Conservation (phyloP, 2,113 vertebrate genomes). For the Protobothrops flavoviridis region DNA sequence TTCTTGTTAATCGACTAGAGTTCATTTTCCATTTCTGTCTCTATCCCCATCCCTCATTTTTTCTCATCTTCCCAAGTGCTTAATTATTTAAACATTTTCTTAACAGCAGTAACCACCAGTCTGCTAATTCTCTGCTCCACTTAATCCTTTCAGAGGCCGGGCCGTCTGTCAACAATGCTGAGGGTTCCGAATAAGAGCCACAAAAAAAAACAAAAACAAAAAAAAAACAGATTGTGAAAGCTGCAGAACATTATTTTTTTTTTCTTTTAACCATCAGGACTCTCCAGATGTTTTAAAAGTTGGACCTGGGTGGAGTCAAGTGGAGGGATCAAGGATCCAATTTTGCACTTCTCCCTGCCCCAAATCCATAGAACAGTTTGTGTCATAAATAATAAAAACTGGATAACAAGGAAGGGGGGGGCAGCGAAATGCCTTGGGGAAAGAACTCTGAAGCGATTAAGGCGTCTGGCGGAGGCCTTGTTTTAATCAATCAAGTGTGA, state of each 20-base stretch:
- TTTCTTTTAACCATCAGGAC: neutral
- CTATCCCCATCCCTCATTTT: neutral
- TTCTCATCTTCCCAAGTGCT: slow-evolving; percentile 6
- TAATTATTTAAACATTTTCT: slow-evolving; percentile 24
- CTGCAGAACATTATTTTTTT: neutral
- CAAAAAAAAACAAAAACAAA: neutral
- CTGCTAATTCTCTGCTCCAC: slow-evolving; percentile 12
- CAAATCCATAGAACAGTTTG: slow-evolving; percentile 3
- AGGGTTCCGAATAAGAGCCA: slow-evolving; percentile 11
- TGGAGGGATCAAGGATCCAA: neutral
- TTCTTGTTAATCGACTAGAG: slow-evolving; percentile 3
- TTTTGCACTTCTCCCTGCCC: neutral
- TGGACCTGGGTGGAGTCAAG: neutral
- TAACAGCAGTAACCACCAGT: neutral
- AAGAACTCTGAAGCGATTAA: slow-evolving; percentile 11
- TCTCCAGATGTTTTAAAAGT: neutral
- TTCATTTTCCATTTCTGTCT: neutral
- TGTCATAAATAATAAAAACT: neutral
- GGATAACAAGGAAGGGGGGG: neutral
- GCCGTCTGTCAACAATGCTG: neutral
- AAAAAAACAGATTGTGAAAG: neutral
- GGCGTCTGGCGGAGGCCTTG: slow-evolving; percentile 26
- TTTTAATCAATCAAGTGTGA: slow-evolving; percentile 42
- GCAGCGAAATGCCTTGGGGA: neutral
- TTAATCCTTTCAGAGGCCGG: slow-evolving; percentile 15